These are phyloP conservation scores for Psettodes erumei DNA, from an alignment of 2,113 vertebrate species.

Conservation along the genomic window DNA sequence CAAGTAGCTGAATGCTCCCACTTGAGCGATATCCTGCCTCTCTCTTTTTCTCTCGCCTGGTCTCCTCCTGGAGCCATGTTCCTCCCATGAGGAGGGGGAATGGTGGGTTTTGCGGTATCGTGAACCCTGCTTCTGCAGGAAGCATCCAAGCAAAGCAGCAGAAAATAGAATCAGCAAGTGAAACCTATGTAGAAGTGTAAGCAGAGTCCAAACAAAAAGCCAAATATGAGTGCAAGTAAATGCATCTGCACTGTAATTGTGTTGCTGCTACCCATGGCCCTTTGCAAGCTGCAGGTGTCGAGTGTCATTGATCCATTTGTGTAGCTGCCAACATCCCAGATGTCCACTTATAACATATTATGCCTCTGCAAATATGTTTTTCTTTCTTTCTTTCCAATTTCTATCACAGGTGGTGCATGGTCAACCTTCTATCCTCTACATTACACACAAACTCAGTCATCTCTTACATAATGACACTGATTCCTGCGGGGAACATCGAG, in stretches of 20 bases:
- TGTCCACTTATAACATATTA: background rate
- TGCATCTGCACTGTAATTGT: conserved; percentile 2
- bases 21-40: conserved; percentile 47
- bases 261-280: conserved; percentile 9
- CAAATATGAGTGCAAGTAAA: conserved; percentile 9
- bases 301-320: background rate
- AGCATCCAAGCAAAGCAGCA: conserved; percentile 45
- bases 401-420: background rate
- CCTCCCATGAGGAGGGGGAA: conserved; percentile 43
- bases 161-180: conserved; percentile 52
- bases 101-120: conserved; percentile 14
- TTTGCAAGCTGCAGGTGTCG: background rate
- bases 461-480: background rate
- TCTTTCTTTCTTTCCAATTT: background rate
- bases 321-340: conserved; percentile 9
- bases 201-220: conserved; percentile 19
- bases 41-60: conserved; percentile 10
- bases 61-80: conserved; percentile 36
- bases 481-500: background rate
- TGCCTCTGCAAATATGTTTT: background rate
- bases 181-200: conserved; percentile 41
- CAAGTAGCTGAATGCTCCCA: conserved; percentile 75
- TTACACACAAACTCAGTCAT: background rate
- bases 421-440: background rate
- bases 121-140: conserved; percentile 37